Conservation (phyloP, 2,888 invertebrate species). For the Gastrophysa polygoni region DNA sequence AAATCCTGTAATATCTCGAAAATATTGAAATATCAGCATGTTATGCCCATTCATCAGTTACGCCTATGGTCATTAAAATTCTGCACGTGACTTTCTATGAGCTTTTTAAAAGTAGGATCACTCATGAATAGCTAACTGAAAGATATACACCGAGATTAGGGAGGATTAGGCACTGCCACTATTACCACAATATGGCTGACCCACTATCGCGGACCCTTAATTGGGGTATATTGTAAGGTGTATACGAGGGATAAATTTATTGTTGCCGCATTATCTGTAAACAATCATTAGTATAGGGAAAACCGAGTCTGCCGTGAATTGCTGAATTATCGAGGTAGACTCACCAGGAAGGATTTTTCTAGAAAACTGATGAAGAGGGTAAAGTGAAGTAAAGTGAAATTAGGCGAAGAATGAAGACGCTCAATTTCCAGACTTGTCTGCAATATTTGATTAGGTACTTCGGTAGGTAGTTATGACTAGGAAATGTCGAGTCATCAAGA, state of each 20-base stretch:
- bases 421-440: neutral
- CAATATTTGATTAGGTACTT: neutral
- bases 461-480: neutral
- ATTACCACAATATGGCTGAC: constrained; percentile 48
- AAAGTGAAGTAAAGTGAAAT: constrained; percentile 3
- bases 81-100: constrained; percentile 49
- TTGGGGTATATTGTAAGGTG: constrained; percentile 32
- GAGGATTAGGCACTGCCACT: constrained; percentile 50
- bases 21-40: too few relatives aligned
- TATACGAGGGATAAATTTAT: constrained; percentile 24
- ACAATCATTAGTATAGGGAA: constrained; percentile 23
- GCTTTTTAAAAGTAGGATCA: constrained; percentile 47
- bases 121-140: constrained; percentile 54
- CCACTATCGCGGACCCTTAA: constrained; percentile 32
- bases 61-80: constrained; percentile 21
- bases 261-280: constrained; percentile 21
- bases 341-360: neutral
- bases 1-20: too few relatives aligned
- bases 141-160: constrained; percentile 53
- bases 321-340: constrained; percentile 13
- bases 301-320: constrained; percentile 3
- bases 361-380: neutral
- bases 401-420: neutral
- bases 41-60: neutral
- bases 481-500: neutral